These are phyloP conservation scores for Coecobrya sp. DNA, from an alignment of 2,888 invertebrate species.

Conservation along the genomic window DNA sequence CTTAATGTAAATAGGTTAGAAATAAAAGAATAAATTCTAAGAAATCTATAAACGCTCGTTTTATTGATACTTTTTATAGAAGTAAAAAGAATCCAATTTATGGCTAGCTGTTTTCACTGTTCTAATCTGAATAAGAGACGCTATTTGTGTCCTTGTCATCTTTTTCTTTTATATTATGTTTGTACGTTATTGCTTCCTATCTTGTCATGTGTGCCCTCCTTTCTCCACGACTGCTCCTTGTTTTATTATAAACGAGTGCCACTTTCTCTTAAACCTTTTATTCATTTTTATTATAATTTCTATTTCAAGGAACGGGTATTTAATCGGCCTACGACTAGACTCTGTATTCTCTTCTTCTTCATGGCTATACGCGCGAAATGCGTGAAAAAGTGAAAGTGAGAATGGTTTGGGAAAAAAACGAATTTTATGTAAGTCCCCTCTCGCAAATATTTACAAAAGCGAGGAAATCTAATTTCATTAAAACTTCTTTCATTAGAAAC, in stretches of 20 bases:
- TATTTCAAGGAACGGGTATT: constrained; percentile 31
- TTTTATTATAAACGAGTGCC: neutral
- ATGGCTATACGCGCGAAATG: neutral
- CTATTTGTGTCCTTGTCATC: neutral
- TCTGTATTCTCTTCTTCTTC: neutral
- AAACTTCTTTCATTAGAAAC: constrained; percentile 82
- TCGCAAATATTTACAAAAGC: constrained; percentile 80
- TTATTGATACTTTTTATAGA: constrained; percentile 21
- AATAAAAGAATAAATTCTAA: constrained; percentile 17
- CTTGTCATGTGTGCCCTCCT: neutral
- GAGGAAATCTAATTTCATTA: constrained; percentile 82
- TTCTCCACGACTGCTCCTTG: neutral
- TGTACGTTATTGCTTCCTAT: neutral
- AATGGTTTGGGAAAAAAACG: neutral
- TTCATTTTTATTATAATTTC: constrained; percentile 53
- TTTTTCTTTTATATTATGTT: neutral
- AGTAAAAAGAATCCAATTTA: constrained; percentile 22
- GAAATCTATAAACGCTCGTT: constrained; percentile 21
- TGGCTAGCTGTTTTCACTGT: neutral
- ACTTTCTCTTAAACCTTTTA: neutral
- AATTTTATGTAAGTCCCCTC: neutral
- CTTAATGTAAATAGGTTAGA: neutral
- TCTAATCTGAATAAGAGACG: neutral
- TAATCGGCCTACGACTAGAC: constrained; percentile 14
- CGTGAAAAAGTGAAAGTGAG: constrained; percentile 29